Percentiles rank a stretch among this genome's conserved stretches.
Conservation (phyloP, 2,113 vertebrate genomes). For the Nothoprocta perdicaria region DNA sequence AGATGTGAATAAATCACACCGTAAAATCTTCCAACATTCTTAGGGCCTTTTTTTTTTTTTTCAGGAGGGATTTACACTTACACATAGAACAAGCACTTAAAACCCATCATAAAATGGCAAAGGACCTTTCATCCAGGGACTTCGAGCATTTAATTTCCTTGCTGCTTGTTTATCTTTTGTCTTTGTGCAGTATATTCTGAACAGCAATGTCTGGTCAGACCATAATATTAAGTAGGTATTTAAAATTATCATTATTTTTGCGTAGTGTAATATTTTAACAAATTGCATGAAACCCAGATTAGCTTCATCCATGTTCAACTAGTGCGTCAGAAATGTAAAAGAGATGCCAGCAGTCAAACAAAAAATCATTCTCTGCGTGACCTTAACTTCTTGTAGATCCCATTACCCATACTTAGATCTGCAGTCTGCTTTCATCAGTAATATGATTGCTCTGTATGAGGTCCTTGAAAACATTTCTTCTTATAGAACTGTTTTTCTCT, state of each 20-base stretch:
- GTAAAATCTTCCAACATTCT: slow-evolving; percentile 25
- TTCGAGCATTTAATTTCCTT: neutral
- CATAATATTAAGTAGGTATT: neutral
- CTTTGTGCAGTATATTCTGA: neutral
- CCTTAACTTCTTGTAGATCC: neutral
- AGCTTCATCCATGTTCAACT: neutral
- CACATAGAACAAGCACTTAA: slow-evolving; percentile 24
- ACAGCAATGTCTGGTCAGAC: neutral
- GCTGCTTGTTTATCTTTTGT: neutral
- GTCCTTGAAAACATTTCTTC: slow-evolving; percentile 9
- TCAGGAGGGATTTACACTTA: neutral
- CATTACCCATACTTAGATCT: neutral
- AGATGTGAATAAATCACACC: slow-evolving; percentile 3
- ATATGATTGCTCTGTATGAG: neutral
- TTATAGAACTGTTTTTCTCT: neutral
- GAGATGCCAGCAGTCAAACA: neutral
- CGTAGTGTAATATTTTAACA: neutral
- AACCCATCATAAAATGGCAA: neutral
- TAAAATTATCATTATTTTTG: neutral
- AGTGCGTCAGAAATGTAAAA: neutral
- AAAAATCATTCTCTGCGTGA: neutral
- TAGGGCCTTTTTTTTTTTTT: slow-evolving; percentile 17
- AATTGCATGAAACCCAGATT: neutral
- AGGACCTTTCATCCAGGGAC: neutral
- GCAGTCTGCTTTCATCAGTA: neutral